These are phyloP conservation scores for Sarcophaga peregrina DNA, from an alignment of 1,140 invertebrate genomes.

Conservation along the genomic window DNA sequence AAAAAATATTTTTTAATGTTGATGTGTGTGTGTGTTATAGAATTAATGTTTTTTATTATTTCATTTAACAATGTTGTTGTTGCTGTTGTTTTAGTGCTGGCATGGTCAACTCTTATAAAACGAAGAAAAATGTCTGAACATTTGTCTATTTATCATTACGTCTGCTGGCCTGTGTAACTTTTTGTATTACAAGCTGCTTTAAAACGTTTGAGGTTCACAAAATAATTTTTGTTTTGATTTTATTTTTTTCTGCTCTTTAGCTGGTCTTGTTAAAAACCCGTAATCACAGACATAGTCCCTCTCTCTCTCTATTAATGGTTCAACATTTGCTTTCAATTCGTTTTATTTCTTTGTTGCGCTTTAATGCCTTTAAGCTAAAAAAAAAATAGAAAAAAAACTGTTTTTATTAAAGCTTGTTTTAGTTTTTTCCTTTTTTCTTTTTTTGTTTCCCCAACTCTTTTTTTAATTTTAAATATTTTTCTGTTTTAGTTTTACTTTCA, in stretches of 20 bases:
- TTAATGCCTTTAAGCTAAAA: constrained; percentile 29
- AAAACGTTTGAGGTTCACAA: too few species aligned
- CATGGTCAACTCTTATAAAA: constrained; percentile 2
- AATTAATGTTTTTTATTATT: not conserved
- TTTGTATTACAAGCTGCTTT: not conserved
- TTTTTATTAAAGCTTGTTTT: not conserved
- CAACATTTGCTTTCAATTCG: constrained; percentile 2
- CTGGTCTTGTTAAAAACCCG: not conserved
- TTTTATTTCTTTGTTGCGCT: constrained; percentile 33
- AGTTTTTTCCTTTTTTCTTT: too few species aligned
- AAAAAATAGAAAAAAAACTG: not conserved
- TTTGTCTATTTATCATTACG: not conserved
- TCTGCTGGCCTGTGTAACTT: not conserved
- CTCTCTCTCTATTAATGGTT: not conserved
- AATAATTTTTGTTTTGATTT: too few species aligned
- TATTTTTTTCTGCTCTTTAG: too few species aligned
- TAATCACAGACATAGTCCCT: not conserved
- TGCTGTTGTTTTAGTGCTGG: not conserved
- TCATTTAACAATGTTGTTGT: too few species aligned
- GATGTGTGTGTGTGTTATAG: not conserved
- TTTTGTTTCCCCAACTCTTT: not conserved
- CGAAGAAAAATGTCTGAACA: too few species aligned
- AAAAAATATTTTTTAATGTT: not conserved
- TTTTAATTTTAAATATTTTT: not conserved
- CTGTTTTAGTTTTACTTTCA: constrained; percentile 34